A percentile compares a stretch with the other conserved stretches of the same genome.
Conservation (phyloP, 2,888 invertebrate genomes). For the Pseudococcus viburni region DNA sequence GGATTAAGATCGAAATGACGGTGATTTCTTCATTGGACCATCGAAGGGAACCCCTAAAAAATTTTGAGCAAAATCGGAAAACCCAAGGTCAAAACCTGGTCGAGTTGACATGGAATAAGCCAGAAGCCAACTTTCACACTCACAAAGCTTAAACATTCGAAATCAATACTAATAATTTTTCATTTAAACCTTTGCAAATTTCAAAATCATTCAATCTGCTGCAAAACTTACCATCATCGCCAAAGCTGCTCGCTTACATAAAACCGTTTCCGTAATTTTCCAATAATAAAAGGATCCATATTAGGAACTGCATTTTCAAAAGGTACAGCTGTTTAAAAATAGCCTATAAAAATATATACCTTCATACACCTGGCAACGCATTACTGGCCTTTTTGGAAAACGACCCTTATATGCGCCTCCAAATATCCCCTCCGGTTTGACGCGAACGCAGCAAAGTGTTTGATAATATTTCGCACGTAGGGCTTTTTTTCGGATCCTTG, state of each 20-base stretch:
- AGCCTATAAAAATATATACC: background rate
- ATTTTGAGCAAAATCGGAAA: too few relatives aligned
- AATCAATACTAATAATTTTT: too few relatives aligned
- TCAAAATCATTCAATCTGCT: background rate
- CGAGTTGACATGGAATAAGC: too few relatives aligned
- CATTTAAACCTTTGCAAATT: too few relatives aligned
- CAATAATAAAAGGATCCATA: background rate
- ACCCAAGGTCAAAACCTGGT: too few relatives aligned
- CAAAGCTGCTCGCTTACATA: background rate
- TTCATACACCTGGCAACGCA: background rate
- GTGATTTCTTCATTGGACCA: too few relatives aligned
- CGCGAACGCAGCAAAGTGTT: background rate
- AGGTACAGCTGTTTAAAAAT: background rate
- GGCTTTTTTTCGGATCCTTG: background rate
- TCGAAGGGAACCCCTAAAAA: too few relatives aligned
- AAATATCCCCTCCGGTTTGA: background rate
- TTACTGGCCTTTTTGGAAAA: constrained; percentile 16
- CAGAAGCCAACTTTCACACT: too few relatives aligned
- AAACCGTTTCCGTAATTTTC: background rate
- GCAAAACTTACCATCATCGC: too few relatives aligned
- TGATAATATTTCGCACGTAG: constrained; percentile 25
- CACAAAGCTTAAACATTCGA: too few relatives aligned
- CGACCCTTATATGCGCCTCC: background rate
- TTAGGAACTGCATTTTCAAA: background rate
- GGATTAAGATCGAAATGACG: too few relatives aligned